Conservation (phyloP, 1,140 invertebrate species). For the Agrypnia vestita region DNA sequence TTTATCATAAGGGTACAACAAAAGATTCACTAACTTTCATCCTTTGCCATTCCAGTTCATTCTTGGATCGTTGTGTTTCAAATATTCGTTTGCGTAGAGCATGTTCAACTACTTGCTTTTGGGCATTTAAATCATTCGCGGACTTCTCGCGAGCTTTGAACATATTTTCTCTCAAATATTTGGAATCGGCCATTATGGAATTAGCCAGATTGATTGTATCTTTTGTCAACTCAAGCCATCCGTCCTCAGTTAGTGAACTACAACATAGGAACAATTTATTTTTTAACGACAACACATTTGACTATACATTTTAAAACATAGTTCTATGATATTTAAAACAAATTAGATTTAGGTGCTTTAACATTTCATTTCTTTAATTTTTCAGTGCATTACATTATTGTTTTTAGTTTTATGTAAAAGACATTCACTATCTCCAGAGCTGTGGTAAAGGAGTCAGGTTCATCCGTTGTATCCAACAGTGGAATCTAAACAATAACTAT, state of each 20-base stretch:
- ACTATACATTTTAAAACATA: too few relatives aligned
- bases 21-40: slow-evolving; percentile 72
- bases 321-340: too few relatives aligned
- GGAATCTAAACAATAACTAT: too few relatives aligned
- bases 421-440: too few relatives aligned
- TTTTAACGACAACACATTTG: too few relatives aligned
- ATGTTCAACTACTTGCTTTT: slow-evolving; percentile 88
- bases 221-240: slow-evolving; percentile 87
- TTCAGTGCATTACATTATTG: too few relatives aligned
- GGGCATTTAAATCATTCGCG: slow-evolving; percentile 84
- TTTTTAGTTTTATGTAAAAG: too few relatives aligned
- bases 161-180: slow-evolving; percentile 83
- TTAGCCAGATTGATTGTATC: slow-evolving; percentile 84
- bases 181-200: slow-evolving; percentile 83
- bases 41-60: slow-evolving; percentile 92
- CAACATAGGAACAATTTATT: background rate
- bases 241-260: slow-evolving; percentile 77
- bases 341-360: too few relatives aligned
- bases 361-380: too few relatives aligned
- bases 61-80: slow-evolving; percentile 86
- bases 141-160: slow-evolving; percentile 83
- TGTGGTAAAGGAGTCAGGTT: too few relatives aligned
- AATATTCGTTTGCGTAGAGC: slow-evolving; percentile 87
- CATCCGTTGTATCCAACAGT: too few relatives aligned
- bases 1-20: background rate